Conservation (phyloP, 2,797 vertebrate species). For the Odontamblyopus lacepedii region DNA sequence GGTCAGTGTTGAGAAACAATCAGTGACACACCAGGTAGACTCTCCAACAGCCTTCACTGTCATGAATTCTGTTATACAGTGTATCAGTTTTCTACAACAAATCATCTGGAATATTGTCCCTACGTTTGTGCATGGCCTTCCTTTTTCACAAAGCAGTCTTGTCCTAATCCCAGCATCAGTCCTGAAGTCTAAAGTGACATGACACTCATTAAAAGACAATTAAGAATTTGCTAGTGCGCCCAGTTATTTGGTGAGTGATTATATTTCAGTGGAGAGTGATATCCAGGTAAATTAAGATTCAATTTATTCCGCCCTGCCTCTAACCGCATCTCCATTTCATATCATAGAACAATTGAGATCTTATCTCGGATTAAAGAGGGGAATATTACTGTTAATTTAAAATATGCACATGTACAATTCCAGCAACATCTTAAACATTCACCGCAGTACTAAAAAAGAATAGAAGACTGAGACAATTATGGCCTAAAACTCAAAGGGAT, state of each 20-base stretch:
- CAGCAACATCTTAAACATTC: constrained; percentile 57
- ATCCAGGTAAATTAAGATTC: constrained; percentile 80
- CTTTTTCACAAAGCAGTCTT: constrained; percentile 13
- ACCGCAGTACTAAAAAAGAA: constrained; percentile 46
- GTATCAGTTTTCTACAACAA: constrained; percentile 59
- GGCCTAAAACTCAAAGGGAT: constrained; percentile 58
- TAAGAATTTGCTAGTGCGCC: constrained; percentile 62
- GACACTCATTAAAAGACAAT: constrained; percentile 70
- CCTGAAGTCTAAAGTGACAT: constrained; percentile 47
- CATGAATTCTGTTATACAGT: constrained; percentile 56
- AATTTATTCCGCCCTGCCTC: constrained; percentile 72
- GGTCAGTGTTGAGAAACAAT: constrained; percentile 80
- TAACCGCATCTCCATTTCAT: constrained; percentile 75
- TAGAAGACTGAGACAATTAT: constrained; percentile 57
- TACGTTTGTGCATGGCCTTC: constrained; percentile 41
- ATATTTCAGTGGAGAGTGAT: constrained; percentile 75
- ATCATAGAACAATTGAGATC: constrained; percentile 77
- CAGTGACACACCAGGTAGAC: constrained; percentile 67
- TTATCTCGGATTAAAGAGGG: constrained; percentile 79
- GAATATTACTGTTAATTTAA: constrained; percentile 75
- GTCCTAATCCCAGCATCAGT: constrained; percentile 60
- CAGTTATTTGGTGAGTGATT: constrained; percentile 71
- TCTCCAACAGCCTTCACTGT: constrained; percentile 56
- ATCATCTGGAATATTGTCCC: constrained; percentile 60
- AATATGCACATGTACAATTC: constrained; percentile 73